Evolutionary conservation across 2,113 vertebrate genomes (phyloP).

Genomic region (Sander lucioperca): DNA sequence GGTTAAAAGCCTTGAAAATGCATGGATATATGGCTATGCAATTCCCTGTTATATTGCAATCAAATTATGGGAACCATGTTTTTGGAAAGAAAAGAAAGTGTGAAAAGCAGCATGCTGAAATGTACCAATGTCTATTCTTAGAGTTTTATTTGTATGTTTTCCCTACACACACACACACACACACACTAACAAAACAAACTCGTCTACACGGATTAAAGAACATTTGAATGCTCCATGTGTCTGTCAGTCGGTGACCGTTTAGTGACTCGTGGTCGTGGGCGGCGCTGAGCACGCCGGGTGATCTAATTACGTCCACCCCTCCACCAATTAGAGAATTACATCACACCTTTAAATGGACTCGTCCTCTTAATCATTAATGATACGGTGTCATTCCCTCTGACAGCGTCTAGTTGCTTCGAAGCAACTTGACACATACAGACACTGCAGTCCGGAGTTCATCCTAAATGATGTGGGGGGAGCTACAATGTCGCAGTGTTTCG

Average conservation of each 20-base stretch:
- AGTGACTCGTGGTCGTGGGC: constrained; percentile 21
- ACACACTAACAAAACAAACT: not conserved
- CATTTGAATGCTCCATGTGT: not conserved
- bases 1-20: not conserved
- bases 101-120: not conserved
- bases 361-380: constrained; percentile 74
- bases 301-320: constrained; percentile 69
- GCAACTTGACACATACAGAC: constrained; percentile 63
- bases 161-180: too few species aligned
- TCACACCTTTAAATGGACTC: constrained; percentile 76
- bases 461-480: constrained; percentile 1
- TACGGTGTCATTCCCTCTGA: constrained; percentile 59
- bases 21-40: not conserved
- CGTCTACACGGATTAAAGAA: not conserved
- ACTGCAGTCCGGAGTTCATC: constrained; percentile 34
- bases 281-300: constrained; percentile 33
- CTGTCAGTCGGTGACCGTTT: constrained; percentile 14
- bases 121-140: not conserved
- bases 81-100: not conserved
- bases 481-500: constrained; percentile 4
- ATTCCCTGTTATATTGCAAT: not conserved
- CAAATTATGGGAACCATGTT: not conserved
- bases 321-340: constrained; percentile 73
- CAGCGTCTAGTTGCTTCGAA: constrained; percentile 57
- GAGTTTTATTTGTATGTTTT: not conserved